phyloP scores from a whole-genome alignment of 2,797 vertebrate genomes.

The Catamblyrhynchus diadema region DNA sequence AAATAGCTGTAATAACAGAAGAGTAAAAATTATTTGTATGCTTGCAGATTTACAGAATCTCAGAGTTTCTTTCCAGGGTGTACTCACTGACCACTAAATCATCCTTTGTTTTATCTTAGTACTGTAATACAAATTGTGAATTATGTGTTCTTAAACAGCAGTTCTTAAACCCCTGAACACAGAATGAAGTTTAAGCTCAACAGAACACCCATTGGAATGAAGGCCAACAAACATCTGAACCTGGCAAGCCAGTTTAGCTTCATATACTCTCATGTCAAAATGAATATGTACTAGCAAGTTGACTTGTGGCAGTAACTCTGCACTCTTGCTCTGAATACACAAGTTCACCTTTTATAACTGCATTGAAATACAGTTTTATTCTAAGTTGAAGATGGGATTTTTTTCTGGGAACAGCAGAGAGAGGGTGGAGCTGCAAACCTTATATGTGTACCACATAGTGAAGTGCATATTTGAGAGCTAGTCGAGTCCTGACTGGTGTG shows the following conservation, averaged over 20 bases:
- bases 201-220: not conserved
- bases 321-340: not conserved
- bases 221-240: not conserved
- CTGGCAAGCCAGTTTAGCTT: constrained; percentile 10
- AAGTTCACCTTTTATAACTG: not conserved
- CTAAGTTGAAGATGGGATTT: not conserved
- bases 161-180: not conserved
- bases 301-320: not conserved
- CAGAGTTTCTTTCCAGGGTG: not conserved
- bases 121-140: not conserved
- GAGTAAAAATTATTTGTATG: not conserved
- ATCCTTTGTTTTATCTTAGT: not conserved
- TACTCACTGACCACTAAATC: not conserved
- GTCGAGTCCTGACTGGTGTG: not conserved
- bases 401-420: not conserved
- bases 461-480: not conserved
- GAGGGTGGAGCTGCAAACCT: not conserved
- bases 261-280: not conserved
- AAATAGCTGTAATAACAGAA: not conserved
- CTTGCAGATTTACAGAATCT: not conserved
- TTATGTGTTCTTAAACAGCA: not conserved
- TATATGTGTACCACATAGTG: not conserved
- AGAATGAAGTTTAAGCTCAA: not conserved
- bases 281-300: not conserved
- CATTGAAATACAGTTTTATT: not conserved